Percentiles rank a stretch among this genome's conserved stretches.
Evolutionary conservation across 2,113 vertebrate genomes (phyloP).

Genomic region (Chelonoidis abingdonii): DNA sequence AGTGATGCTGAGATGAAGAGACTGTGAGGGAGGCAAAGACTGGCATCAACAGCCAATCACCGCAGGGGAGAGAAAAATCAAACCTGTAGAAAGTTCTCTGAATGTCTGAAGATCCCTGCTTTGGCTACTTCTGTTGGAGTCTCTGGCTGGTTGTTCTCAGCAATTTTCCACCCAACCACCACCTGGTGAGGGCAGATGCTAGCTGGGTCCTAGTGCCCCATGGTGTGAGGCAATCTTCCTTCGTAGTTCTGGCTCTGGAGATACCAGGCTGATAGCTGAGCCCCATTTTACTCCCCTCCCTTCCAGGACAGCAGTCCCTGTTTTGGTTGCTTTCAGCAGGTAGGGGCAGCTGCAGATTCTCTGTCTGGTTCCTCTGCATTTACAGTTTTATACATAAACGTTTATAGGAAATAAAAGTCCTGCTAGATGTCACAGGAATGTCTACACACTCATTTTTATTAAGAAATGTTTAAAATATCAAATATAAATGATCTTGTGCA

Average conservation of each 20-base stretch:
- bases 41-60: neutral
- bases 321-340: neutral
- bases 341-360: neutral
- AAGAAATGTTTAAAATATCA: neutral
- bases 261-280: neutral
- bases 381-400: neutral
- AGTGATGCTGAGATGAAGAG: neutral
- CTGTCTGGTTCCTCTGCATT: rapidly evolving
- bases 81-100: neutral
- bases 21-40: neutral
- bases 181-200: neutral
- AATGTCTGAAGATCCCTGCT: neutral
- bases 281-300: neutral
- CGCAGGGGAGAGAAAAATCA: neutral
- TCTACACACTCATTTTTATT: neutral
- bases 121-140: neutral
- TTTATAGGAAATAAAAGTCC: neutral
- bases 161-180: neutral
- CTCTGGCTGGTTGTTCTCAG: neutral
- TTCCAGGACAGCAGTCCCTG: neutral
- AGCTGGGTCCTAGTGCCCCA: neutral
- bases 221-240: neutral
- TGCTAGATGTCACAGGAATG: neutral
- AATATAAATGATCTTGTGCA: neutral
- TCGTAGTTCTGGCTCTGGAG: neutral